Base-by-base conservation (phyloP, 2,113 vertebrate species). In the Tonatia bakeri region DNA sequence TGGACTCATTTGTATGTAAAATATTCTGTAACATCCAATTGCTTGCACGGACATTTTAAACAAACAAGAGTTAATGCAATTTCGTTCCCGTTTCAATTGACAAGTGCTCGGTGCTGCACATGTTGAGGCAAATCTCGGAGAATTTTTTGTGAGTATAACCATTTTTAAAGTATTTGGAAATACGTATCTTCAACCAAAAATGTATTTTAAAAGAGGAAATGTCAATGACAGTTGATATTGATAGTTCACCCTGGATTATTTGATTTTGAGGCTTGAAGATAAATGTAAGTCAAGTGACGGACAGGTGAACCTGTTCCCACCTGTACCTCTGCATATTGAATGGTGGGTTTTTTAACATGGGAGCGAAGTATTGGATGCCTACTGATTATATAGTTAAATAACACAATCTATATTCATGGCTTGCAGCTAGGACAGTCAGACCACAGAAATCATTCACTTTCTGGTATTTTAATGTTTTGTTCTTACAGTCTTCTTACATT, bases 1-100 rank as follows among this genome's bases (percentile, higher is more conserved):
- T 40, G 83, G 83, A 89, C 77, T 97, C 96, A 96, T 98, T 96
- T 94, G 81, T 91, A 94, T 13, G 20, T 90, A 96, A 91, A 98
- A 81, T 87, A 36, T 96, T 92, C n/a, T 76, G 67, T 54, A 85
- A 97, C 96, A 97, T 96, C 26, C 87, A 90, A 69, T 59, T 97
- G 56, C 91, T 93, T 72, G 47, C 80, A 64, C 47, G 80, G 59
- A 89, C 96, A 92, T 87, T 96, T 43, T 70, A 97, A 97, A 95
- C 40, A 94, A 96, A 94, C 15, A 95, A 95, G 45, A 96, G 95
- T 83, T 76, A 86, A 67, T 79, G 67, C 15, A 13, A 69, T 94
- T 96, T 79, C 82, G 36, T 89, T 65, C 64, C n/a, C 43, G 6
- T 59, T 67, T 83, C 43, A 76, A 40, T n/a, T 93, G 85, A 88